Percentiles rank a stretch among this genome's conserved stretches.
phyloP scores from a whole-genome alignment of 1,140 invertebrate species.

The Propsilocerus akamusi region DNA sequence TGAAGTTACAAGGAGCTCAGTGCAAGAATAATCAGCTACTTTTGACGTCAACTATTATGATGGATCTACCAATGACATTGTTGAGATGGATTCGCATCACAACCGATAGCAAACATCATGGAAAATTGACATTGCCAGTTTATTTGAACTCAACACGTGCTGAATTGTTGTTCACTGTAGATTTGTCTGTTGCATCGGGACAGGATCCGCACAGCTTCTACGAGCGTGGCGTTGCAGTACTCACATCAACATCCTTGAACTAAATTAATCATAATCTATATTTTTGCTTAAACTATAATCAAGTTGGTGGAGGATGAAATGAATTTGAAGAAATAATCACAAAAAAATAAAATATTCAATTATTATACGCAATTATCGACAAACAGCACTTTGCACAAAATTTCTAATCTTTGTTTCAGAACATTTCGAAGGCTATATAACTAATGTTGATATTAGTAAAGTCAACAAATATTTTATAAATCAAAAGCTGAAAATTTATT shows the following conservation, averaged over 20 bases:
- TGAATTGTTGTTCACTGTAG: conserved; percentile 88
- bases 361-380: too few relatives aligned
- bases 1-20: conserved; percentile 89
- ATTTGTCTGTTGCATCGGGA: conserved; percentile 71
- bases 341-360: too few relatives aligned
- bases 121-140: conserved; percentile 78
- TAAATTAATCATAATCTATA: too few relatives aligned
- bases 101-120: conserved; percentile 30
- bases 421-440: too few relatives aligned
- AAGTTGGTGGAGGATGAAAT: too few relatives aligned
- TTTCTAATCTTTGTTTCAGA: too few relatives aligned
- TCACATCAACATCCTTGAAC: conserved; percentile 78
- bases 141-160: conserved; percentile 92
- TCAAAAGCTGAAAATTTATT: too few relatives aligned
- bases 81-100: conserved; percentile 57
- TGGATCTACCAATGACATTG: conserved; percentile 73
- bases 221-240: conserved; percentile 88
- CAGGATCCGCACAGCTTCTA: conserved; percentile 87
- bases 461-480: too few relatives aligned
- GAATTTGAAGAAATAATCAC: too few relatives aligned
- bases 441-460: too few relatives aligned
- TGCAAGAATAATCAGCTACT: conserved; percentile 79
- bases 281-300: too few relatives aligned
- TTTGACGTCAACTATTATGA: conserved; percentile 86
- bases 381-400: too few relatives aligned